A percentile compares a stretch with the other conserved stretches of the same genome.
phyloP scores from a whole-genome alignment of 2,888 invertebrate genomes.

The Rhagium mordax region DNA sequence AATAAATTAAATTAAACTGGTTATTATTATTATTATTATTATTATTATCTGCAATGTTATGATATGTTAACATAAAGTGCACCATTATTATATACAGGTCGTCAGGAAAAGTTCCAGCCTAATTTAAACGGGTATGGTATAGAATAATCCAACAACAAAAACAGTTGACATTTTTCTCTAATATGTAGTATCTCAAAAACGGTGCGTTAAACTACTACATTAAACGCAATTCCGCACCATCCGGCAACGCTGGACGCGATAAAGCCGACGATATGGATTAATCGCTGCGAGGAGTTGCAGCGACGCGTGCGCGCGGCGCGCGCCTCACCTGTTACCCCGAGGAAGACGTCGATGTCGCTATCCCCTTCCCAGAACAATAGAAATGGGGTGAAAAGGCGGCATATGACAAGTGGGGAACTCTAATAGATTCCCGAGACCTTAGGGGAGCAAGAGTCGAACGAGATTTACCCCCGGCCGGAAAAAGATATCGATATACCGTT shows the following conservation, averaged over 20 bases:
- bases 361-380: conserved; percentile 9
- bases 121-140: no score
- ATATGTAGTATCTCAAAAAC: no score
- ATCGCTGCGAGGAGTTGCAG: conserved; percentile 37
- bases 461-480: neutral
- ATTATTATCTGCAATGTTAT: no score
- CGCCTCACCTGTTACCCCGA: conserved; percentile 51
- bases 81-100: no score
- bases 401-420: neutral
- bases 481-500: neutral
- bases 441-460: neutral
- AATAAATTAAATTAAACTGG: no score
- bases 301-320: conserved; percentile 46
- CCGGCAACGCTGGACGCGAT: conserved; percentile 36
- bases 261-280: conserved; percentile 54
- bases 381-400: conserved; percentile 28
- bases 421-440: neutral
- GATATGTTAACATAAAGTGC: no score
- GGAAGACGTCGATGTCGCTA: conserved; percentile 29
- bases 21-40: no score
- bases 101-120: no score
- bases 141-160: no score
- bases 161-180: no score
- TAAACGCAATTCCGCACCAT: neutral
- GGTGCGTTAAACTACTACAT: no score